These are phyloP conservation scores for Brachionus paranguensis DNA, from an alignment of 1,140 invertebrate species.

Conservation along the genomic window DNA sequence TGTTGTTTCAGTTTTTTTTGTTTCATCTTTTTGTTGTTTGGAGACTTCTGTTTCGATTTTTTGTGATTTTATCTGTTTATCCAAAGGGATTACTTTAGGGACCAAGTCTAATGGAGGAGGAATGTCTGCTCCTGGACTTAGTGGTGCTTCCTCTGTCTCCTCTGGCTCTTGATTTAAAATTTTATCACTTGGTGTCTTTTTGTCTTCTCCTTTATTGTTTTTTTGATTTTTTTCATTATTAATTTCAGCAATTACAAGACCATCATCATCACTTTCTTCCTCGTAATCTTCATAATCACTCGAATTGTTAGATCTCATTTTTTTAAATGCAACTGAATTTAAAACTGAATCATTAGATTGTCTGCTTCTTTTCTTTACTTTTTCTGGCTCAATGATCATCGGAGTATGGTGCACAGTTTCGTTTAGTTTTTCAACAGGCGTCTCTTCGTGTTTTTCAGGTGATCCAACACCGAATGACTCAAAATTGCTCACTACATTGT, in stretches of 20 bases:
- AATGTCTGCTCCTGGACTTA: background rate
- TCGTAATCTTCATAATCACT: slow-evolving; percentile 33
- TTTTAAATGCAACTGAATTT: background rate
- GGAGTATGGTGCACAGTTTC: background rate
- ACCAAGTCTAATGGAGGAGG: background rate
- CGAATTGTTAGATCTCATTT: background rate
- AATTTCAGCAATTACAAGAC: background rate
- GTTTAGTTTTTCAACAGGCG: background rate
- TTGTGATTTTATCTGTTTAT: background rate
- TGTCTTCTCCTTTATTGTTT: background rate
- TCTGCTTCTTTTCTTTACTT: background rate
- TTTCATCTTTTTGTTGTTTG: background rate
- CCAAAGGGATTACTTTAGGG: slow-evolving; percentile 16
- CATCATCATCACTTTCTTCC: background rate
- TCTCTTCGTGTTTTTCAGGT: background rate
- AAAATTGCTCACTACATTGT: background rate
- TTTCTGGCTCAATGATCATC: background rate
- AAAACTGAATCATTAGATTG: background rate
- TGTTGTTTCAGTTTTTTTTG: background rate
- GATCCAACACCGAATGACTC: slow-evolving; percentile 17
- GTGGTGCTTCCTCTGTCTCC: background rate
- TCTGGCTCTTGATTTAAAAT: background rate
- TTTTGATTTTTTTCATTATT: background rate
- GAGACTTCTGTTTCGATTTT: background rate
- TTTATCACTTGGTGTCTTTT: background rate